Percentiles rank a stretch among this genome's conserved stretches.
Evolutionary conservation across 2,113 vertebrate genomes (phyloP).

Genomic region (Tupaia chinensis): DNA sequence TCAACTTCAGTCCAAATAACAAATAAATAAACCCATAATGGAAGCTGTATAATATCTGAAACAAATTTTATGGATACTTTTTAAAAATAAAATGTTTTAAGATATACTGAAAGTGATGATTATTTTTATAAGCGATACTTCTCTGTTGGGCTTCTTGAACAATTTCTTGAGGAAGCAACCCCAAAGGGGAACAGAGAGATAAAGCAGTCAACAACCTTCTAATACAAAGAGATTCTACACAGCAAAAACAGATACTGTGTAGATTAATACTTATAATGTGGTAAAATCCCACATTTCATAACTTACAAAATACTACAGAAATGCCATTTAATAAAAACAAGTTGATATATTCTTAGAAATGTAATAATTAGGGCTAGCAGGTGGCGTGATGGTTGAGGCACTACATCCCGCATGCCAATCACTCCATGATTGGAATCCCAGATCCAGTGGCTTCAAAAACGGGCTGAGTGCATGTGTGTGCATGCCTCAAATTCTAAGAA

Average conservation of each 20-base stretch:
- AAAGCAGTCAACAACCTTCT: not conserved
- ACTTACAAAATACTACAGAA: slow-evolving; percentile 4
- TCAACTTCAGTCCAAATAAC: not conserved
- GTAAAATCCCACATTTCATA: not conserved
- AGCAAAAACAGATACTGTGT: not conserved
- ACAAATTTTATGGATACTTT: not conserved
- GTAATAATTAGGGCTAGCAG: too few species aligned
- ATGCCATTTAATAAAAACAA: not conserved
- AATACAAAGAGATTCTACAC: not conserved
- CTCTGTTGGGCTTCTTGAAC: slow-evolving; percentile 11
- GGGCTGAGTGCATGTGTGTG: too few species aligned
- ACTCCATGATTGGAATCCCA: too few species aligned
- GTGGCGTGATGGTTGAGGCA: too few species aligned
- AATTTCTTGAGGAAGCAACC: slow-evolving; percentile 25
- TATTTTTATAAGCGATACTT: not conserved
- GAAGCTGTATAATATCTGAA: slow-evolving; percentile 6
- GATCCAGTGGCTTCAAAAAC: too few species aligned
- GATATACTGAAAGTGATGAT: slow-evolving; percentile 35
- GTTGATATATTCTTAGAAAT: slow-evolving; percentile 18
- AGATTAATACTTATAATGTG: not conserved
- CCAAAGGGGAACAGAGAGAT: not conserved
- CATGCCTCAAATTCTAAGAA: too few species aligned
- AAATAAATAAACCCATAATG: not conserved
- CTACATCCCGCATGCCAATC: too few species aligned
- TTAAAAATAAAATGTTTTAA: slow-evolving; percentile 33